These are phyloP conservation scores for Cryptosula pallasiana DNA, from an alignment of 2,888 invertebrate genomes.

Conservation along the genomic window DNA sequence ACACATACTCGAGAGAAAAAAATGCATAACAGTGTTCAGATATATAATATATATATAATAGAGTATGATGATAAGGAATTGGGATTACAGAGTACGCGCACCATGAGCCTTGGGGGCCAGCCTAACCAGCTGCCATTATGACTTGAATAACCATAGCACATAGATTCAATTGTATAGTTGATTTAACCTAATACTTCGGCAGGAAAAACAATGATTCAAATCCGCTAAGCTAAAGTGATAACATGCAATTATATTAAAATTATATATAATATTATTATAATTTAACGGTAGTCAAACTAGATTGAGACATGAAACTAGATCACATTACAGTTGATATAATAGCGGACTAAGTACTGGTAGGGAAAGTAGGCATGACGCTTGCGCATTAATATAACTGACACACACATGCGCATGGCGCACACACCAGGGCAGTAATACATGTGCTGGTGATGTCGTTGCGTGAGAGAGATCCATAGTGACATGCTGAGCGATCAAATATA, in stretches of 20 bases:
- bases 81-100: not conserved
- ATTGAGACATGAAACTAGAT: not conserved
- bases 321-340: not conserved
- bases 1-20: constrained; percentile 1
- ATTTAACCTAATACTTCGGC: constrained; percentile 22
- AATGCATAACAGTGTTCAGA: constrained; percentile 20
- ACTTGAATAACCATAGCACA: constrained; percentile 22
- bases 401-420: too few species aligned
- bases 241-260: not conserved
- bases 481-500: not conserved
- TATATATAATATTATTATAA: constrained; percentile 4
- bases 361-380: too few species aligned
- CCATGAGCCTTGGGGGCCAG: constrained; percentile 10
- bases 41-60: constrained; percentile 5
- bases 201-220: constrained; percentile 24
- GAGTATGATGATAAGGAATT: not conserved
- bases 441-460: constrained; percentile 17
- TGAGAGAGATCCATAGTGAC: constrained; percentile 10
- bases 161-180: constrained; percentile 23
- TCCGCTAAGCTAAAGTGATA: constrained; percentile 2
- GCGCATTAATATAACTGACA: too few species aligned
- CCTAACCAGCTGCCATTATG: not conserved
- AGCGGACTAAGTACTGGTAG: too few species aligned
- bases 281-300: not conserved
- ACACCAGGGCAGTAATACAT: not conserved